These are phyloP conservation scores for Hyperopisus bebe DNA, from an alignment of 2,113 vertebrate genomes.

Conservation along the genomic window DNA sequence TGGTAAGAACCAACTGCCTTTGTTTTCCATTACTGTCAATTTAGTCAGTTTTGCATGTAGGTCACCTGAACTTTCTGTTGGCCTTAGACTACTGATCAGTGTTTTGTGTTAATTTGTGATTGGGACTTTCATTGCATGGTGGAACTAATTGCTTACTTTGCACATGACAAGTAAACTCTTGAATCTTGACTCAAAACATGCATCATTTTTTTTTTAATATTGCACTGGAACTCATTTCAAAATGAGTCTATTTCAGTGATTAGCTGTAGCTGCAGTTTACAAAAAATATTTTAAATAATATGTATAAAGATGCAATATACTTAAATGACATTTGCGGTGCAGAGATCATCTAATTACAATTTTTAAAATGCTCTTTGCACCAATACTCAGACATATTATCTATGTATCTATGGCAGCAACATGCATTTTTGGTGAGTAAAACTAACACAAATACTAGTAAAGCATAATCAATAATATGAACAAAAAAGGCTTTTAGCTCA, in stretches of 20 bases:
- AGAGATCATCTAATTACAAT: neutral
- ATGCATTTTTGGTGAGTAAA: neutral
- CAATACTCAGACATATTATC: neutral
- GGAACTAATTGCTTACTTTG: neutral
- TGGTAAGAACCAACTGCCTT: neutral
- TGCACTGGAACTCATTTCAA: neutral
- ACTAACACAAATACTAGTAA: neutral
- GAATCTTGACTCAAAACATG: neutral
- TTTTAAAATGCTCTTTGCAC: neutral
- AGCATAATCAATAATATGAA: slow-evolving; percentile 31
- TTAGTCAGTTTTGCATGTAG: neutral
- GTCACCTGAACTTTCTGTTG: neutral
- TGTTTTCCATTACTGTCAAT: neutral
- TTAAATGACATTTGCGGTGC: neutral
- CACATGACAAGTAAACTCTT: neutral
- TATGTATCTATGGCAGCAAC: neutral
- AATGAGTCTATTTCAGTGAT: neutral
- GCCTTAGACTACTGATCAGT: neutral
- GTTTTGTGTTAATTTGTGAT: neutral
- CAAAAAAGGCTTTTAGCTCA: slow-evolving; percentile 18
- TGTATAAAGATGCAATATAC: neutral
- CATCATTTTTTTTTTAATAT: neutral
- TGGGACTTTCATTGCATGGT: neutral
- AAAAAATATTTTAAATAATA: neutral
- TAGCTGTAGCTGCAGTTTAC: neutral